A percentile compares a stretch with the other conserved stretches of the same genome.
Evolutionary conservation across 2,797 vertebrate species (phyloP).

Genomic region (Helostoma temminkii): DNA sequence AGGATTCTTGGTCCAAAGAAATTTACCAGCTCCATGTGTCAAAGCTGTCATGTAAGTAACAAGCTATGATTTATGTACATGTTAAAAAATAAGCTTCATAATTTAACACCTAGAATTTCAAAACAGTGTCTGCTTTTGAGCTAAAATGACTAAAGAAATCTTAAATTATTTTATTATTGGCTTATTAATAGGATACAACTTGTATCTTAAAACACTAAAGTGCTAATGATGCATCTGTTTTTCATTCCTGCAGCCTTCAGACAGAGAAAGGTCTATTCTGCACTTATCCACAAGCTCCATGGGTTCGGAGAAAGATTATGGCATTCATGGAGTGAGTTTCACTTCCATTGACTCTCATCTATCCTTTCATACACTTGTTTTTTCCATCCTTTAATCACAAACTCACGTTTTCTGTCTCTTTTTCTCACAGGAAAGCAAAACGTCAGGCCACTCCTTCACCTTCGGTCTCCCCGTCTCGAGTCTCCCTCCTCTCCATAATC

Average conservation of each 20-base stretch:
- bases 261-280: slow-evolving; percentile 28
- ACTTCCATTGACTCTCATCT: too few species aligned
- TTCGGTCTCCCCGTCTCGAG: neutral
- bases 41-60: slow-evolving; percentile 79
- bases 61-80: slow-evolving; percentile 78
- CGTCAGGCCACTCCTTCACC: neutral
- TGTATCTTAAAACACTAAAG: too few species aligned
- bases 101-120: too few species aligned
- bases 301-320: too few species aligned
- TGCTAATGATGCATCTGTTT: neutral
- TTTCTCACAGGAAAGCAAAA: neutral
- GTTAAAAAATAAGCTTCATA: too few species aligned
- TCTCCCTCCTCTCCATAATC: neutral
- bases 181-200: too few species aligned
- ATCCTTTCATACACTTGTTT: too few species aligned
- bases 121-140: too few species aligned
- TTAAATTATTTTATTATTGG: too few species aligned
- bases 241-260: slow-evolving; percentile 59
- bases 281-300: too few species aligned
- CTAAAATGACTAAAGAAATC: too few species aligned
- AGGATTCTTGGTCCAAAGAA: slow-evolving; percentile 31
- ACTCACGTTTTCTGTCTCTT: neutral
- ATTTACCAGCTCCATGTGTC: slow-evolving; percentile 42
- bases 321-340: too few species aligned
- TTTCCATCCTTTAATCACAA: neutral